Evolutionary conservation across 2,113 vertebrate species (phyloP).

Genomic region (Fukomys damarensis): DNA sequence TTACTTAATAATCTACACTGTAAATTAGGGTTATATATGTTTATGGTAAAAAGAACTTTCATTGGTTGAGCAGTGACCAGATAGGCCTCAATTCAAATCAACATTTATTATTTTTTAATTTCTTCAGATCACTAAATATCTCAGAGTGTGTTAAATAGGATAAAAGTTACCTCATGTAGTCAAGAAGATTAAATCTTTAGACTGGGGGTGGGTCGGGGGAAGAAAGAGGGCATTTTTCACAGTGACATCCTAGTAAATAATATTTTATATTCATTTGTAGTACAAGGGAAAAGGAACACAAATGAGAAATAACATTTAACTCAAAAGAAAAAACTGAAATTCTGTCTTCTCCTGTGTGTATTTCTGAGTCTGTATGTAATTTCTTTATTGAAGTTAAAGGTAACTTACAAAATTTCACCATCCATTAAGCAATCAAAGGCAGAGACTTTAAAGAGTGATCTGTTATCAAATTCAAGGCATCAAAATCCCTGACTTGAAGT

Average conservation of each 20-base stretch:
- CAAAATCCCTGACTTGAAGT: too few species aligned
- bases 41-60: neutral
- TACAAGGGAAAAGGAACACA: neutral
- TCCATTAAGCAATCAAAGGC: neutral
- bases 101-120: neutral
- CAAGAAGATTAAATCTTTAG: neutral
- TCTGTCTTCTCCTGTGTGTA: neutral
- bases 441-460: neutral
- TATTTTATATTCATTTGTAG: neutral
- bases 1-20: neutral
- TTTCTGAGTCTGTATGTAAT: neutral
- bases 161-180: neutral
- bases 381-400: neutral
- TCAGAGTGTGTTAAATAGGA: neutral
- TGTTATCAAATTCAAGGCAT: too few species aligned
- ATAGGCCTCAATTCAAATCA: neutral
- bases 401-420: neutral
- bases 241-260: neutral
- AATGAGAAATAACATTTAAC: neutral
- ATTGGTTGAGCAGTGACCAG: neutral
- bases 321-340: neutral
- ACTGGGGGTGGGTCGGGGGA: too few species aligned
- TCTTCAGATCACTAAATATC: neutral
- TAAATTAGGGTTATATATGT: neutral
- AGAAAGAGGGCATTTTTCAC: neutral